Percentiles rank a stretch among this genome's conserved stretches.
Evolutionary conservation across 2,113 vertebrate species (phyloP).

Genomic region (Paradoxurus hermaphroditus): DNA sequence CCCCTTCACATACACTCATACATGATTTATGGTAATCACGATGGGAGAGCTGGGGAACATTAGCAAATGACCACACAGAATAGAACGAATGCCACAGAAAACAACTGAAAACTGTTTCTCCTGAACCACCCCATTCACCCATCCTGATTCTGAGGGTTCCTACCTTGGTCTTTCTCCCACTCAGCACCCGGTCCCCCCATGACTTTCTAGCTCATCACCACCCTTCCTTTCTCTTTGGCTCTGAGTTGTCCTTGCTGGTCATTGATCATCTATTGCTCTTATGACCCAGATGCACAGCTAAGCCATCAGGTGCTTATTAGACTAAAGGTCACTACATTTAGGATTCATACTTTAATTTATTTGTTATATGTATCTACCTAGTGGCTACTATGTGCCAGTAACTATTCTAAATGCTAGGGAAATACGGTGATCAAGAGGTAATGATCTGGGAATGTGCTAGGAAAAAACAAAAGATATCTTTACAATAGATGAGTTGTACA

Average conservation of each 20-base stretch:
- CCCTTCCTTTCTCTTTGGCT: background rate
- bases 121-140: background rate
- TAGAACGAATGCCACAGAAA: background rate
- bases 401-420: background rate
- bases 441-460: background rate
- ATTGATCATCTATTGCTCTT: background rate
- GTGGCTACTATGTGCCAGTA: background rate
- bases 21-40: background rate
- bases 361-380: background rate
- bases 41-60: background rate
- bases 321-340: background rate
- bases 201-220: background rate
- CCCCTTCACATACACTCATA: too few relatives aligned
- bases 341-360: background rate
- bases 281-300: background rate
- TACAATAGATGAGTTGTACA: background rate
- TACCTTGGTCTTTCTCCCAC: background rate
- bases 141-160: background rate
- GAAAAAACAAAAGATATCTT: background rate
- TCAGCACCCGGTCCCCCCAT: fast-evolving
- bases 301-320: background rate
- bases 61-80: background rate
- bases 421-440: background rate
- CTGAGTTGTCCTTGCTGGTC: background rate
- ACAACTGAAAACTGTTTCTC: background rate